Evolutionary conservation across 2,888 invertebrate species (phyloP).

Genomic region (Troides oblongomaculatus): DNA sequence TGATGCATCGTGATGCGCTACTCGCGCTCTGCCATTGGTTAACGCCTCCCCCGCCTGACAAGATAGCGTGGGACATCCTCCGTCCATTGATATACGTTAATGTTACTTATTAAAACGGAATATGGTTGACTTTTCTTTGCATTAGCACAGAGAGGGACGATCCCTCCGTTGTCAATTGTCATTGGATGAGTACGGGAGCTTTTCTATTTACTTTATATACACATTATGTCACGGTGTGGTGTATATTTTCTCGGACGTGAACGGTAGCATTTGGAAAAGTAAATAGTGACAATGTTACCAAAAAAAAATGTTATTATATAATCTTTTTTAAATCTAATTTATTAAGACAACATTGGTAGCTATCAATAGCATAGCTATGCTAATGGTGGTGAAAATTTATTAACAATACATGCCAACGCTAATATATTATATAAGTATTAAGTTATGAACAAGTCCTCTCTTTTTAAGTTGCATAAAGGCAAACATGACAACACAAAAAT

Average conservation of each 20-base stretch:
- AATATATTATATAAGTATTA: too few relatives aligned
- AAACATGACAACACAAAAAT: too few relatives aligned
- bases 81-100: slow-evolving; percentile 41
- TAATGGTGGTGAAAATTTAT: too few relatives aligned
- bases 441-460: too few relatives aligned
- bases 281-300: not conserved
- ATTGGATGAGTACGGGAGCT: slow-evolving; percentile 74
- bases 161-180: slow-evolving; percentile 73
- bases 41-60: slow-evolving; percentile 76
- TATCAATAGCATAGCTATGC: too few relatives aligned
- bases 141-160: slow-evolving; percentile 62
- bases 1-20: slow-evolving; percentile 76
- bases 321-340: not conserved
- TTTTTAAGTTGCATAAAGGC: too few relatives aligned
- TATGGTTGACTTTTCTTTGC: slow-evolving; percentile 47
- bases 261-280: not conserved
- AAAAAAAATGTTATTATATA: not conserved
- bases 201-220: slow-evolving; percentile 63
- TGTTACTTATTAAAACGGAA: slow-evolving; percentile 34
- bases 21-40: slow-evolving; percentile 62
- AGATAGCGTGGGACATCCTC: slow-evolving; percentile 77
- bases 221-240: slow-evolving; percentile 31
- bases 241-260: slow-evolving; percentile 18
- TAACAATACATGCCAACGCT: too few relatives aligned
- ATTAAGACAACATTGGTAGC: not conserved